A percentile compares a stretch with the other conserved stretches of the same genome.
These are phyloP conservation scores for Piliocolobus tephrosceles DNA, from an alignment of 2,113 vertebrate species.

Conservation along the genomic window DNA sequence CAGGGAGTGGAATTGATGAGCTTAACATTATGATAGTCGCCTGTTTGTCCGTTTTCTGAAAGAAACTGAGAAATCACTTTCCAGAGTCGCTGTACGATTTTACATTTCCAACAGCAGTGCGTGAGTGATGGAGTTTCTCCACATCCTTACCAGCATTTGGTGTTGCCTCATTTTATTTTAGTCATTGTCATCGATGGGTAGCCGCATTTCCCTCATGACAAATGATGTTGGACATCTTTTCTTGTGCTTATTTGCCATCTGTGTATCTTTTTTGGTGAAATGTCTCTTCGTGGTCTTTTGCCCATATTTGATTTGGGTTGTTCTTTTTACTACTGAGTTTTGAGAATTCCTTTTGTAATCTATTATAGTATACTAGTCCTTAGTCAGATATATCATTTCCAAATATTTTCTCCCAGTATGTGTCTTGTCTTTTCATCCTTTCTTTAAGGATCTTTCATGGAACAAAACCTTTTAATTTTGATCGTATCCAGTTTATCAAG, in stretches of 20 bases:
- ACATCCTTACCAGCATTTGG: neutral
- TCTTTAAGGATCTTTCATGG: neutral
- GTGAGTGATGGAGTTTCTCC: neutral
- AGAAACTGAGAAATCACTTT: neutral
- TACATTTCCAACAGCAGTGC: neutral
- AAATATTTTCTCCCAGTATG: neutral
- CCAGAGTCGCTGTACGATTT: neutral
- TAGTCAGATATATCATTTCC: neutral
- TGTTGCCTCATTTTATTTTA: slow-evolving; percentile 34
- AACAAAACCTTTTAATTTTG: neutral
- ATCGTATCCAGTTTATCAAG: neutral
- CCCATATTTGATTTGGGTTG: neutral
- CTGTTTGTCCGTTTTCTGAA: neutral
- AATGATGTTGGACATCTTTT: neutral
- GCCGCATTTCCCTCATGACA: neutral
- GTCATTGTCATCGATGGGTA: neutral
- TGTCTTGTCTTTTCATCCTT: neutral
- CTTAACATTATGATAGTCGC: neutral
- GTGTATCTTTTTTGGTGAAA: neutral
- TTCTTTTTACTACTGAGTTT: neutral
- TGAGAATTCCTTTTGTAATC: neutral
- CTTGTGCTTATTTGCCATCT: neutral
- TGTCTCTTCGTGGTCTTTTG: neutral
- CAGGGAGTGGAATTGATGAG: neutral
- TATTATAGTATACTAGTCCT: neutral